These are phyloP conservation scores for Linnaemya tessellans DNA, from an alignment of 2,888 invertebrate species.

Conservation along the genomic window DNA sequence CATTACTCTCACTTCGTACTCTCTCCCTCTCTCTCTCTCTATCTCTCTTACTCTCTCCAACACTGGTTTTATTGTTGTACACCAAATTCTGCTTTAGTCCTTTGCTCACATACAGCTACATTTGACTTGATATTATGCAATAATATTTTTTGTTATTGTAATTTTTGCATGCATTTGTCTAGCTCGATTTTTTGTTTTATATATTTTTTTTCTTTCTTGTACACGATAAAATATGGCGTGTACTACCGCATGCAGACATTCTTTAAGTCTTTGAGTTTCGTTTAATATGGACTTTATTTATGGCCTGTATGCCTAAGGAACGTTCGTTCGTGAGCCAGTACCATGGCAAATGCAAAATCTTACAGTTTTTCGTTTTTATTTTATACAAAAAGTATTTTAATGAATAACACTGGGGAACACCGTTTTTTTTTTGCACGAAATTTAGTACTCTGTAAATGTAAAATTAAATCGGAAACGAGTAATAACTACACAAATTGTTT, in stretches of 20 bases:
- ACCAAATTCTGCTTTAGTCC: not conserved
- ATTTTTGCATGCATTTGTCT: slow-evolving; percentile 38
- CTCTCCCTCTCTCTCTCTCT: too few relatives aligned
- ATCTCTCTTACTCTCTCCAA: too few relatives aligned
- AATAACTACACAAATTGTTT: too few relatives aligned
- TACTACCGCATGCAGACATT: slow-evolving; percentile 31
- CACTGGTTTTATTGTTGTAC: not conserved
- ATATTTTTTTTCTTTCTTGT: too few relatives aligned
- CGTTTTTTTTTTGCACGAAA: too few relatives aligned
- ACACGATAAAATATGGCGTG: not conserved
- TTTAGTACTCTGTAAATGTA: too few relatives aligned
- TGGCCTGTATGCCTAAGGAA: not conserved
- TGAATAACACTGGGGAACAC: too few relatives aligned
- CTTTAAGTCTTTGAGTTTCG: not conserved
- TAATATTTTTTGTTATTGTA: slow-evolving; percentile 6
- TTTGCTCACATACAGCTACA: not conserved
- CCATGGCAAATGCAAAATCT: not conserved
- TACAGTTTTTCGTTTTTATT: slow-evolving; percentile 1
- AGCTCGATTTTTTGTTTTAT: slow-evolving; percentile 9
- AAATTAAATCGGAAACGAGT: too few relatives aligned
- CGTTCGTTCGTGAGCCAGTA: too few relatives aligned
- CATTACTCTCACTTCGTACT: not conserved
- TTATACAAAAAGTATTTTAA: too few relatives aligned
- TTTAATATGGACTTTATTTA: slow-evolving; percentile 40
- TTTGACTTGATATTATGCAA: slow-evolving; percentile 48